phyloP scores from a whole-genome alignment of 2,797 vertebrate genomes.

The Oryzias dopingdopingensis region DNA sequence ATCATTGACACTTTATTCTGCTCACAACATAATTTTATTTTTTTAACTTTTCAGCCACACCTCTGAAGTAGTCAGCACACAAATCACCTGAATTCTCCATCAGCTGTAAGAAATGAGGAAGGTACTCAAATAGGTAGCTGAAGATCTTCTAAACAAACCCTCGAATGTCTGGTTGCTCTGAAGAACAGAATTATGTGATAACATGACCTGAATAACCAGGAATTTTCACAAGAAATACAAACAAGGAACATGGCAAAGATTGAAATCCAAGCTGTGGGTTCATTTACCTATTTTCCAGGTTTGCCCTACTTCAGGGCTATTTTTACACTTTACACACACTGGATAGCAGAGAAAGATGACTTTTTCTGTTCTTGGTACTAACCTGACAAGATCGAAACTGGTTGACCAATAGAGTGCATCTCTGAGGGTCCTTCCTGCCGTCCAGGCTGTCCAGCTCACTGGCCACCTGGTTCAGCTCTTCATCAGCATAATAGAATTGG shows the following conservation, averaged over 20 bases:
- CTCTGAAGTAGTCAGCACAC: too few relatives aligned
- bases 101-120: too few relatives aligned
- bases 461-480: conserved; percentile 96
- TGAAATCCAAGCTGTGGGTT: conserved; percentile 12
- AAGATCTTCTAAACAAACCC: too few relatives aligned
- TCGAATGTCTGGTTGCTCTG: too few relatives aligned
- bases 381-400: conserved; percentile 99
- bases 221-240: conserved; percentile 11
- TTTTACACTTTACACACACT: conserved; percentile 8
- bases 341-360: neutral
- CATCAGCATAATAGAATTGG: conserved; percentile 97
- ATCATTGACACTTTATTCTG: too few relatives aligned
- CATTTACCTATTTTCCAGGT: conserved; percentile 8
- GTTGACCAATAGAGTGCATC: conserved; percentile 94
- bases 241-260: neutral
- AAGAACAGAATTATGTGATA: too few relatives aligned
- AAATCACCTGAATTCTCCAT: too few relatives aligned
- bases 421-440: conserved; percentile 95
- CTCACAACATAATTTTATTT: too few relatives aligned
- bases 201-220: neutral
- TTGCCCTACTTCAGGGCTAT: conserved; percentile 3
- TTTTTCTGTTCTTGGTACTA: conserved; percentile 27
- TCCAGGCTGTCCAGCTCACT: conserved; percentile 95
- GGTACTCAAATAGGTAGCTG: too few relatives aligned
- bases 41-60: too few relatives aligned